Conservation (phyloP, 2,888 invertebrate genomes). For the Argyresthia albistria region DNA sequence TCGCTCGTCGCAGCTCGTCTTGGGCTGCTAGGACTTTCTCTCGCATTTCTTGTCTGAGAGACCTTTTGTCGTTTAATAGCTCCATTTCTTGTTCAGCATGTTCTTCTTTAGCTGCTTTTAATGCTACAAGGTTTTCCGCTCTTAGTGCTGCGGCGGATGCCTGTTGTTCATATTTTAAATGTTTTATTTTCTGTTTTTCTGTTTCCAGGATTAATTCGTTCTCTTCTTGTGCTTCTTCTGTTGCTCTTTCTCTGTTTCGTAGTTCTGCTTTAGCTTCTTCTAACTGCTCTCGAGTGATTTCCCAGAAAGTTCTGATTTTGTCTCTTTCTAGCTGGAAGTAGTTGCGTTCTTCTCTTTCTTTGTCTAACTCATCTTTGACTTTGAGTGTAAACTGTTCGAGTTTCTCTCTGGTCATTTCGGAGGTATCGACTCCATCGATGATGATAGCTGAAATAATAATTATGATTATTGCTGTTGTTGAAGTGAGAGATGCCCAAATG, state of each 20-base stretch:
- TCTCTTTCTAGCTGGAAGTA: slow-evolving; percentile 96
- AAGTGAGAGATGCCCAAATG: too few species aligned
- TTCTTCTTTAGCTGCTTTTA: slow-evolving; percentile 89
- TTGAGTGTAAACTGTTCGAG: slow-evolving; percentile 89
- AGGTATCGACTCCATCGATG: slow-evolving; percentile 93
- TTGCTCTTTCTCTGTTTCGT: slow-evolving; percentile 80
- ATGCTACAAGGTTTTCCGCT: slow-evolving; percentile 85
- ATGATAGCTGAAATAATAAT: slow-evolving; percentile 62
- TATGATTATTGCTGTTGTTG: neutral
- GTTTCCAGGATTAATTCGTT: slow-evolving; percentile 91
- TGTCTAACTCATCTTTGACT: slow-evolving; percentile 91
- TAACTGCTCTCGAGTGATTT: slow-evolving; percentile 91
- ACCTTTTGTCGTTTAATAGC: slow-evolving; percentile 81
- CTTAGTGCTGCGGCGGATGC: slow-evolving; percentile 87
- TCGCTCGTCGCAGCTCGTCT: slow-evolving; percentile 80
- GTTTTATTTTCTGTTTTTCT: slow-evolving; percentile 94
- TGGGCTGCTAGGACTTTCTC: slow-evolving; percentile 80
- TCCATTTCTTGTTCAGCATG: slow-evolving; percentile 83
- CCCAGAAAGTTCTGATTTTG: slow-evolving; percentile 96
- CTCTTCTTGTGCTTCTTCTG: slow-evolving; percentile 89
- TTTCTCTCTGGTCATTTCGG: slow-evolving; percentile 94
- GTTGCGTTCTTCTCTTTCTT: slow-evolving; percentile 95
- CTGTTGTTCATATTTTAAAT: slow-evolving; percentile 92
- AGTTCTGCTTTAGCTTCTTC: slow-evolving; percentile 85
- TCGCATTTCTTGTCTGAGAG: slow-evolving; percentile 75